Percentiles rank a stretch among this genome's conserved stretches.
These are phyloP conservation scores for Athetis lepigone DNA, from an alignment of 2,888 invertebrate species.

Conservation along the genomic window DNA sequence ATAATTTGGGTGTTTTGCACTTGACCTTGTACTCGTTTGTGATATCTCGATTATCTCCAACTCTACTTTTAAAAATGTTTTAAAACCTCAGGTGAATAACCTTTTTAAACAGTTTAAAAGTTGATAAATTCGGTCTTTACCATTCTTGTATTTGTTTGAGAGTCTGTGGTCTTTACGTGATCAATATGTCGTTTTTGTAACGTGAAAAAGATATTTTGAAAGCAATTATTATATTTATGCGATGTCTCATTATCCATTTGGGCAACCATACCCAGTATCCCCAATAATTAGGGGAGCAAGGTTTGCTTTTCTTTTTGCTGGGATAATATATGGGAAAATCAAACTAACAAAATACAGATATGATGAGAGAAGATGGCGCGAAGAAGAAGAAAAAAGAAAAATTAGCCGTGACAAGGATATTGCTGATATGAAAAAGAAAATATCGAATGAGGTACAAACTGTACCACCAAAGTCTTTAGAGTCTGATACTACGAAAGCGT, in stretches of 20 bases:
- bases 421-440: constrained; percentile 73
- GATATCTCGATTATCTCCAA: constrained; percentile 62
- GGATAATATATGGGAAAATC: constrained; percentile 78
- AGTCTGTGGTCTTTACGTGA: neutral
- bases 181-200: neutral
- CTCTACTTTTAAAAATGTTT: constrained; percentile 38
- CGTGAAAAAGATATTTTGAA: neutral
- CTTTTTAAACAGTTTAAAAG: constrained; percentile 64
- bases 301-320: constrained; percentile 78
- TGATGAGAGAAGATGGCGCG: constrained; percentile 71
- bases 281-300: constrained; percentile 82
- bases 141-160: no score
- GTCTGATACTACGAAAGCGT: no score
- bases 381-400: constrained; percentile 78
- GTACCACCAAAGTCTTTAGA: no score
- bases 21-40: constrained; percentile 84
- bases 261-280: constrained; percentile 82
- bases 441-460: constrained; percentile 78
- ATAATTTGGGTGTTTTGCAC: constrained; percentile 81
- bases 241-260: constrained; percentile 73
- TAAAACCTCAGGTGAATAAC: constrained; percentile 69
- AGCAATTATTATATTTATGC: constrained; percentile 22
- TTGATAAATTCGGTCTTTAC: constrained; percentile 3
- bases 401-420: constrained; percentile 76
- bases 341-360: constrained; percentile 77